Conservation (phyloP, 1,140 invertebrate genomes). For the Druon quercuslanigerum region DNA sequence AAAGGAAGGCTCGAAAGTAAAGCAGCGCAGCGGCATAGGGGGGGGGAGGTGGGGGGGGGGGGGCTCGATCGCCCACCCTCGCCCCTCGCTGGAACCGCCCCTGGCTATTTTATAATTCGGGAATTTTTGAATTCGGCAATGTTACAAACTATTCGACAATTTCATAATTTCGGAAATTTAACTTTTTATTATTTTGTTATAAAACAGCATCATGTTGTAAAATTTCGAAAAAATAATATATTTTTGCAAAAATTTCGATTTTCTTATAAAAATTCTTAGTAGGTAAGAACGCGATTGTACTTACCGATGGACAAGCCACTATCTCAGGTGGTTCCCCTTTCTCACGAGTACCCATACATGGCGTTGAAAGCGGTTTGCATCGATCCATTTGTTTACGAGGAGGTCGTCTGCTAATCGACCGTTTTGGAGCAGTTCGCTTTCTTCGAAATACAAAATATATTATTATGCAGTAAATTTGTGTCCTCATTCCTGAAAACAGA, state of each 20-base stretch:
- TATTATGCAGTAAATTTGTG: slow-evolving; percentile 54
- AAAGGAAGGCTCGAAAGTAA: too few species aligned
- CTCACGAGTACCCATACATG: not conserved
- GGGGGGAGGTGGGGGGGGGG: too few species aligned
- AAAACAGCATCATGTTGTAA: too few species aligned
- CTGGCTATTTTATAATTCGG: too few species aligned
- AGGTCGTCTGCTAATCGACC: slow-evolving; percentile 55
- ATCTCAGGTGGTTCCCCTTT: not conserved
- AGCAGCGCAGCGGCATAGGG: accelerated
- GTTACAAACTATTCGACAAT: too few species aligned
- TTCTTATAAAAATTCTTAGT: too few species aligned
- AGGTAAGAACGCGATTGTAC: not conserved
- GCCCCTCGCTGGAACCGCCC: too few species aligned
- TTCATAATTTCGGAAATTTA: not conserved
- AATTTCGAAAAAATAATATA: too few species aligned
- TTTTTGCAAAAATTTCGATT: too few species aligned
- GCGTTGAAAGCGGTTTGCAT: slow-evolving; percentile 37
- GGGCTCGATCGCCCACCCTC: too few species aligned
- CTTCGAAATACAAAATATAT: slow-evolving; percentile 13
- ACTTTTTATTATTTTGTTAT: not conserved
- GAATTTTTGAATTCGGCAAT: too few species aligned
- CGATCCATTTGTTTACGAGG: slow-evolving; percentile 62
- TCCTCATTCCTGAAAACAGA: slow-evolving; percentile 44
- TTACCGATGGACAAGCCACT: not conserved
- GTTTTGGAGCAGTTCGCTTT: slow-evolving; percentile 35